Evolutionary conservation across 2,113 vertebrate species (phyloP), one percentile per base, ranked within the genome.

Genomic region (Fulmarus glacialis): DNA sequence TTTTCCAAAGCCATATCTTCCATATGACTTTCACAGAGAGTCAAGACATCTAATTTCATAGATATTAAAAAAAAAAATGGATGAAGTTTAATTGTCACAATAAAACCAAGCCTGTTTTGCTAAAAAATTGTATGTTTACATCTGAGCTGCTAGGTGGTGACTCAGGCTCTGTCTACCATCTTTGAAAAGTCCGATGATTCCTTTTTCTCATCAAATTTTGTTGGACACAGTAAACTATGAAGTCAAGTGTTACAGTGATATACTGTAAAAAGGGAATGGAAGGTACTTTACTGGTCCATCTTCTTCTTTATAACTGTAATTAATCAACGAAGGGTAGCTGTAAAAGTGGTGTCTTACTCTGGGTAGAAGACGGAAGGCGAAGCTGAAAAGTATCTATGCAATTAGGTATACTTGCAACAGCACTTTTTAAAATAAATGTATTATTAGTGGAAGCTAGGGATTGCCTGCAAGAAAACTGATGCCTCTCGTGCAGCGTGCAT

Each of bases 141-240:
- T 50, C 23, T 79, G 29, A 85, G 21, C 3, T 84, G 24, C n/a
- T 82, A 27, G 3, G 7, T 58, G 21, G 52, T 86, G 43, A 64
- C 56, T 67, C 73, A 45, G 21, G 70, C 27, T 74, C 27, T 82
- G 43, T 83, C 90, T 70, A 22, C 36, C 29, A 32, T 67, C 40
- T 82, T 90, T 87, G 59, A 74, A 87, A 84, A 93, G 47, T 58
- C 18, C 48, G 64, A 5, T 53, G 34, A 40, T 83, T 47, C 53
- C 58, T 92, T 86, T 91, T 89, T 63, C 21, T 77, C 36, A 17
- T 78, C 10, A 27, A 45, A n/a, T 87, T 91, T 91, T 84, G 45
- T 72, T 70, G 55, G 21, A 48, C 47, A 67, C 23, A 66, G 24
- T 70, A 62, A 75, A 86, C 26, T 36, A 32, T 38, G 38, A 95